Evolutionary conservation across 2,888 invertebrate genomes (phyloP), one percentile per base, ranked within the genome.

Genomic region (Pterobdella sp.): DNA sequence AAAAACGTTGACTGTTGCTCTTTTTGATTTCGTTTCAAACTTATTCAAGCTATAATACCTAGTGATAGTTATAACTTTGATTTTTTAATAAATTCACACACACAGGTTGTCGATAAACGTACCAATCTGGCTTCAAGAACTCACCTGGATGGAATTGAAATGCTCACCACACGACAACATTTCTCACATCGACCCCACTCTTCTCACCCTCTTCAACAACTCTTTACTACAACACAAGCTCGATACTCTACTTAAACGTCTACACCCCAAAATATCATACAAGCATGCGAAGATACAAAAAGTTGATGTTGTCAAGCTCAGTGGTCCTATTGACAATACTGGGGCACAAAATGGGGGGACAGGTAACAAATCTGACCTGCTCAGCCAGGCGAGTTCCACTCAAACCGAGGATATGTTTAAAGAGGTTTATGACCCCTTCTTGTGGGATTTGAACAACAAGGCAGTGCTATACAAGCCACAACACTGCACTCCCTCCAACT

Each of bases 151-250:
- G 18, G 60, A 56, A 26, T 14, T 56, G 3, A 26, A 56, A 22
- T 56, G 60, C 60, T 22, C 7, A 7, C 22, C 49, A 7, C 22
- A 7, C 49, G 18, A 22, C 3, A 18, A 3, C 60, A 18, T 3
- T 26, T 14, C 4, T 26, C 26, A 22, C 60, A 56, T 22, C 60
- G 14, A 56, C n/a, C 60, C 18, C n/a, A 22, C 18, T 26, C 60
- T 56, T n/a, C n/a, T 56, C 3, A 22, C 60, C 4, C 60, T 56
- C 60, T 56, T 56, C 60, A 56, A 56, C 60, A 56, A 56, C 60
- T 26, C 60, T 26, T 26, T 56, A 4, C 60, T 56, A 22, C 18
- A 4, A 3, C 4, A 4, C 10, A 22, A 56, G n/a, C 60, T 56
- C 60, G 60, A 56, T 3, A 3, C 3, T 4, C 7, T 56, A 4